Conservation (phyloP, 2,113 vertebrate genomes). For the Stomatorhinus ivindoensis region DNA sequence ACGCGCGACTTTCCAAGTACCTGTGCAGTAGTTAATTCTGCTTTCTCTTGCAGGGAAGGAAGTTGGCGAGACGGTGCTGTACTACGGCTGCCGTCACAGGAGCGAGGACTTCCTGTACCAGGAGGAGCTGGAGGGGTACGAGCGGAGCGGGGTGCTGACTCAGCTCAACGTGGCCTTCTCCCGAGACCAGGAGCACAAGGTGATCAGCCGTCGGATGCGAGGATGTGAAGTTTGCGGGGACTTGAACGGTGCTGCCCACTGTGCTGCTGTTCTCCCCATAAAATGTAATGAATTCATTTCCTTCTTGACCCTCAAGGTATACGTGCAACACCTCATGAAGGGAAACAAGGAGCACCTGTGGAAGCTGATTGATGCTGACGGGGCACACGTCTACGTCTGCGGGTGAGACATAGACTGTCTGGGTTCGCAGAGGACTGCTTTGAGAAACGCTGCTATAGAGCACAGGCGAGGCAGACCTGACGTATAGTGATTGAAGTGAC, state of each 20-base stretch:
- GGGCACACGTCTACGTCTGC: constrained; percentile 72
- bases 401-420: constrained; percentile 55
- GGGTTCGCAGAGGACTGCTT: not conserved
- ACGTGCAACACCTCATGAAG: constrained; percentile 76
- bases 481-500: not conserved
- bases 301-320: constrained; percentile 54
- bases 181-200: constrained; percentile 74
- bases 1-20: not conserved
- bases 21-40: not conserved
- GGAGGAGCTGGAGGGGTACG: constrained; percentile 60
- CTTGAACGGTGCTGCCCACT: not conserved
- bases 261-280: not conserved
- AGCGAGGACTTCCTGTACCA: constrained; percentile 71
- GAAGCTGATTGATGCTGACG: constrained; percentile 60
- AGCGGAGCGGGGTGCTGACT: constrained; percentile 56
- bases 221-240: not conserved
- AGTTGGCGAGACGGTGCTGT: constrained; percentile 69
- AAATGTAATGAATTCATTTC: not conserved
- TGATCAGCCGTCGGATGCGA: constrained; percentile 28
- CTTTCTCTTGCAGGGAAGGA: constrained; percentile 63
- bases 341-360: constrained; percentile 68
- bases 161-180: constrained; percentile 75
- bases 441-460: not conserved
- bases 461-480: not conserved
- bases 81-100: constrained; percentile 66